phyloP scores from a whole-genome alignment of 2,797 vertebrate species.

The Heliangelus exortis region DNA sequence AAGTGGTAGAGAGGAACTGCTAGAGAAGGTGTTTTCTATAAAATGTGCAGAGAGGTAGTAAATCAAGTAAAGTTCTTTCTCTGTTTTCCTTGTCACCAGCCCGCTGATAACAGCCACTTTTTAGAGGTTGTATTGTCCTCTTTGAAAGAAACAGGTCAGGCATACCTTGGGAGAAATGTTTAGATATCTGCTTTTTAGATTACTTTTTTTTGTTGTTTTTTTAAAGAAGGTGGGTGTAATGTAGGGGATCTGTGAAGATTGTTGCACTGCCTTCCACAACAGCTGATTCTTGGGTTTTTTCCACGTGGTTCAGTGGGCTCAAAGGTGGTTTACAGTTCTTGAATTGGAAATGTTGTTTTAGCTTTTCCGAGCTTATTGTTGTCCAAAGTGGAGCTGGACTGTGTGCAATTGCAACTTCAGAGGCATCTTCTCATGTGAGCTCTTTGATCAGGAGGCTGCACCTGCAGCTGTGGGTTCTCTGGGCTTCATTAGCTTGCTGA shows the following conservation, averaged over 20 bases:
- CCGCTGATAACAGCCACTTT: slow-evolving; percentile 37
- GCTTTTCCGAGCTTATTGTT: background rate
- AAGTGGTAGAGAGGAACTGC: slow-evolving; percentile 9
- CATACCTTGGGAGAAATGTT: slow-evolving; percentile 32
- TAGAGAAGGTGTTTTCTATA: slow-evolving; percentile 7
- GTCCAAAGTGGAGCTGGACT: background rate
- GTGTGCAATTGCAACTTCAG: background rate
- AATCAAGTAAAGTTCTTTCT: slow-evolving; percentile 51
- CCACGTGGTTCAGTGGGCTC: background rate
- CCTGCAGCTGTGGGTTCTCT: background rate
- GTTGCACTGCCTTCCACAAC: background rate
- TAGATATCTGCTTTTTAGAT: slow-evolving; percentile 5
- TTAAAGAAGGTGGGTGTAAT: background rate
- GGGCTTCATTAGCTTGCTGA: background rate
- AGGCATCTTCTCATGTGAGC: too few relatives aligned
- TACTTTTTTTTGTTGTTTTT: slow-evolving; percentile 27
- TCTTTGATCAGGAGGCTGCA: background rate
- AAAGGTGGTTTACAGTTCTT: background rate
- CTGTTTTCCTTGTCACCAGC: slow-evolving; percentile 60
- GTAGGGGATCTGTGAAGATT: background rate
- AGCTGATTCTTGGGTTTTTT: background rate
- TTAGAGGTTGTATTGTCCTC: slow-evolving; percentile 62
- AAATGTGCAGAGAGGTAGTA: slow-evolving; percentile 34
- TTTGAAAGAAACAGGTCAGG: slow-evolving; percentile 39
- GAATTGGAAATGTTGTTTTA: background rate